Percentiles rank a stretch among this genome's conserved stretches.
These are phyloP conservation scores for Danio aesculapii DNA, from an alignment of 2,797 vertebrate genomes.

Conservation along the genomic window DNA sequence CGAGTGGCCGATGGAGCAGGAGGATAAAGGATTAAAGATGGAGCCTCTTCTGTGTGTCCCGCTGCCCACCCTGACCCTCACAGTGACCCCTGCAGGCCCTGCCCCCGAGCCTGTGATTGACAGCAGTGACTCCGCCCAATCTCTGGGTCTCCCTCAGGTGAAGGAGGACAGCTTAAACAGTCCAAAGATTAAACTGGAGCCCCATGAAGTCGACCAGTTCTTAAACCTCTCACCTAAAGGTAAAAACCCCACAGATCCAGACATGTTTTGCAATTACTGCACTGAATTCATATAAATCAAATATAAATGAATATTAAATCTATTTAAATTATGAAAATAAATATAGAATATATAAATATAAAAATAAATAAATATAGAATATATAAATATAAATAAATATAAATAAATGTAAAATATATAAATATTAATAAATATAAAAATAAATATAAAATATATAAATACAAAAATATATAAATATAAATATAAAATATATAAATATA, in stretches of 20 bases:
- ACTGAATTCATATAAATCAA: no score
- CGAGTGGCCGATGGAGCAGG: conserved; percentile 87
- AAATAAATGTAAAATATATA: no score
- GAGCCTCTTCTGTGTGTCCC: conserved; percentile 85
- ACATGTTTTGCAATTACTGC: background rate
- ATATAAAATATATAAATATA: no score
- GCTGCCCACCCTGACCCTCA: conserved; percentile 85
- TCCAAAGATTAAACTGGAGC: conserved; percentile 96
- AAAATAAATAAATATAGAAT: no score
- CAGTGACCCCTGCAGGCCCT: conserved; percentile 60
- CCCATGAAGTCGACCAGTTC: conserved; percentile 98
- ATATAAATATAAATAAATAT: no score
- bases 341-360: no score
- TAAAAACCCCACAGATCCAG: conserved; percentile 64
- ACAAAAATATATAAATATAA: no score
- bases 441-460: no score
- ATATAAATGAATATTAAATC: no score
- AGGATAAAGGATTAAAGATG: conserved; percentile 82
- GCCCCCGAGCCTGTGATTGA: conserved; percentile 42
- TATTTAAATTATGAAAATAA: no score
- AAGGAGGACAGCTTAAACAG: conserved; percentile 83
- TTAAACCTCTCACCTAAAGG: conserved; percentile 96
- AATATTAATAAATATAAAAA: no score
- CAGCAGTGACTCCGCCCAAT: conserved; percentile 20
- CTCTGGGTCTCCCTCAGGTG: conserved; percentile 73